A percentile compares a stretch with the other conserved stretches of the same genome.
Evolutionary conservation across 2,797 vertebrate genomes (phyloP).

Genomic region (Syngnathus rostellatus): DNA sequence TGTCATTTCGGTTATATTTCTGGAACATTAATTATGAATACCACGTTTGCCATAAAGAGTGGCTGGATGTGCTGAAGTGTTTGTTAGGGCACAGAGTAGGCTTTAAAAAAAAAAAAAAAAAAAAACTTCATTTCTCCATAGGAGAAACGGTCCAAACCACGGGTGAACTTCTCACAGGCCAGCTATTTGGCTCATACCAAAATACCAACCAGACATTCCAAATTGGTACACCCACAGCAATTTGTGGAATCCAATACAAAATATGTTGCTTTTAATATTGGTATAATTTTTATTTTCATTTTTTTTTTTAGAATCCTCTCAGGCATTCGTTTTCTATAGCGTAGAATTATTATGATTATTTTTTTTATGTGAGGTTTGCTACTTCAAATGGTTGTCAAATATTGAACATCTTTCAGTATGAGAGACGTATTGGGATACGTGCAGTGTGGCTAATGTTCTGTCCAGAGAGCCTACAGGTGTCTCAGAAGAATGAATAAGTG

Average conservation of each 20-base stretch:
- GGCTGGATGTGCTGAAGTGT: neutral
- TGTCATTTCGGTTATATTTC: neutral
- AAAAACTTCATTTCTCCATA: neutral
- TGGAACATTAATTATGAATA: neutral
- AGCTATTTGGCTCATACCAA: neutral
- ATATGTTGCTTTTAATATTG: too few species aligned
- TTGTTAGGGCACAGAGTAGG: neutral
- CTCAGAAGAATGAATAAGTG: too few species aligned
- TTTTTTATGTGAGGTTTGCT: too few species aligned
- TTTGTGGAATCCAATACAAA: too few species aligned
- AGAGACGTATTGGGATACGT: neutral
- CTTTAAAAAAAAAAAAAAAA: neutral
- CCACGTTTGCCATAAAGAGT: neutral
- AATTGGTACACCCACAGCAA: neutral
- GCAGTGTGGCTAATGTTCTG: neutral
- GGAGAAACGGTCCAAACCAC: neutral
- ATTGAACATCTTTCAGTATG: neutral
- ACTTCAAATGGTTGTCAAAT: too few species aligned
- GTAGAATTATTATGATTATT: neutral
- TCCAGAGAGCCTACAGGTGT: neutral
- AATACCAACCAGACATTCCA: constrained; percentile 1
- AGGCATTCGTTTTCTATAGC: too few species aligned
- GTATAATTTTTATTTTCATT: too few species aligned
- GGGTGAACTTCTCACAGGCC: neutral
- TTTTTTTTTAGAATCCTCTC: too few species aligned